These are phyloP conservation scores for Xenus cinereus DNA, from an alignment of 2,113 vertebrate species.

Conservation along the genomic window DNA sequence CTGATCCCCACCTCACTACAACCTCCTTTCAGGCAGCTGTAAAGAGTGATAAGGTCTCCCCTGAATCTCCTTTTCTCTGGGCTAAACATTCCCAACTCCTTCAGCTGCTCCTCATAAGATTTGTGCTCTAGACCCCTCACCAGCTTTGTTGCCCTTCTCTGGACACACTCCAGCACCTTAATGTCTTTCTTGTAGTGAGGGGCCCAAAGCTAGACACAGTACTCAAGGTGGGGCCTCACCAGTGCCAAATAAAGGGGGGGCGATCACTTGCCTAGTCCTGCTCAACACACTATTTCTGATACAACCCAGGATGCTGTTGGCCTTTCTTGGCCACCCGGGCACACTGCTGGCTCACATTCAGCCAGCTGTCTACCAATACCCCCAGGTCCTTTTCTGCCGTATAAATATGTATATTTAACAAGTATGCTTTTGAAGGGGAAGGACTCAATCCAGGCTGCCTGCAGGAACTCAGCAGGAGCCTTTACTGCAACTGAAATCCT, in stretches of 20 bases:
- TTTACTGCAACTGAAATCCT: not conserved
- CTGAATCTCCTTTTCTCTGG: not conserved
- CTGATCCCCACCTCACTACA: not conserved
- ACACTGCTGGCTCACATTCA: not conserved
- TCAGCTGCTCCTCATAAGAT: not conserved
- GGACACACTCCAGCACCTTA: not conserved
- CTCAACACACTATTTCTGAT: not conserved
- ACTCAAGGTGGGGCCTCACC: not conserved
- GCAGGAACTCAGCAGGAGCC: not conserved
- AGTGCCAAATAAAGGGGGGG: not conserved
- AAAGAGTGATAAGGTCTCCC: not conserved
- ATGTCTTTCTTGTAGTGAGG: not conserved
- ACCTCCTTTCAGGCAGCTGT: not conserved
- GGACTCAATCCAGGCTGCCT: not conserved
- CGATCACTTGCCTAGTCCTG: not conserved
- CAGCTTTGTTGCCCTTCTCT: not conserved
- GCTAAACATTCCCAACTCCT: not conserved
- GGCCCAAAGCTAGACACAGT: not conserved
- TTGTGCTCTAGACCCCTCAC: not conserved
- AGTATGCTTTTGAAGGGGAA: not conserved
- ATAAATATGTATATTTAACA: not conserved
- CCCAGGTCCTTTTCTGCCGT: not conserved
- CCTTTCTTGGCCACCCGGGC: not conserved
- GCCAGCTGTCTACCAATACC: not conserved
- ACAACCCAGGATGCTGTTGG: not conserved